Evolutionary conservation across 2,888 invertebrate species (phyloP), one percentile per base, ranked within the genome.

Genomic region (Anagyrus pseudococci): DNA sequence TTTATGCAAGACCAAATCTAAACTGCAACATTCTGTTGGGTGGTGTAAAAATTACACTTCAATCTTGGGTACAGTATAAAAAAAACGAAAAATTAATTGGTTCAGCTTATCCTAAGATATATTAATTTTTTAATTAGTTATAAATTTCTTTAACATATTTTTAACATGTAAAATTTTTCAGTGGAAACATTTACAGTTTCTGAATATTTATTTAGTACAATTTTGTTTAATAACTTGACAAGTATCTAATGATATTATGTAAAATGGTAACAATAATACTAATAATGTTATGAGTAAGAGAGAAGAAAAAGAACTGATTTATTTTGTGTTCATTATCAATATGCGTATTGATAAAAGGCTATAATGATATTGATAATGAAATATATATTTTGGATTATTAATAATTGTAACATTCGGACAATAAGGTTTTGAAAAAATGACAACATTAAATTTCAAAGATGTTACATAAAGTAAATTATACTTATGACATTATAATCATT

Each of bases 1-100:
- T 84, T 69, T 77, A 84, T 62, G 75, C 82, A 26, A 77, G 84
- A 46, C 83, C 85, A 8, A 82, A 83, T 59, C 71, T 79, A 37
- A 76, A 73, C 29, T 85, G 84, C 67, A 79, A 75, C 13, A 71
- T 85, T 26, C 71, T 71, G 2, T 71, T 83, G 53, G 74, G 75
- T 50, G 81, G 81, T 23, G 75, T 77, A 47, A 69, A 72, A 37
- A 71, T 85, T 37, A 72, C 71, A 46, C 81, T 85, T 68, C 78
- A 81, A 69, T 83, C 83, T 0, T 81, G 78, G 50, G 58, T 63
- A 2, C 49, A 56, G 44, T 26, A 58, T 17, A 53, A 43, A 49
- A 49, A 64, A 46, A 61, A 67, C 55, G 56, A 52, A 43, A 15
- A 50, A 48, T 43, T 61, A 22, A 29, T 67, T 44, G 46, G 55